Percentiles rank a stretch among this genome's conserved stretches.
These are phyloP conservation scores for Forbesichthys agassizii DNA, from an alignment of 2,113 vertebrate species.

Conservation along the genomic window DNA sequence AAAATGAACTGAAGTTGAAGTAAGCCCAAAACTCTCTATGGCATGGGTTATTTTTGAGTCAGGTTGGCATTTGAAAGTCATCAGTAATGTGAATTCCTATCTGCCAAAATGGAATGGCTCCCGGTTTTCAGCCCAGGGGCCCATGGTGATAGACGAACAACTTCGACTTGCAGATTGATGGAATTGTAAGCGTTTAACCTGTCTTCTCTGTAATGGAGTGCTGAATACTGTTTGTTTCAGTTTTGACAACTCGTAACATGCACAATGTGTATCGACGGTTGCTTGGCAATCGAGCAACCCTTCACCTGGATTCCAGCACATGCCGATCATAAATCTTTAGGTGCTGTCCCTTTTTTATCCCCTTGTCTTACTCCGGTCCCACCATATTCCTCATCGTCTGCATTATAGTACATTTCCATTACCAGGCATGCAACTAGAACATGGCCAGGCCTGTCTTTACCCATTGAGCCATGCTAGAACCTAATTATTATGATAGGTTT, in stretches of 20 bases:
- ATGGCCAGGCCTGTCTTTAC: conserved; percentile 27
- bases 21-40: too few relatives aligned
- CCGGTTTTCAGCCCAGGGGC: conserved; percentile 32
- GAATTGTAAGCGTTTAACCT: conserved; percentile 46
- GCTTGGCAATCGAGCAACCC: conserved; percentile 33
- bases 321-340: conserved; percentile 45
- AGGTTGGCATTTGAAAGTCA: conserved; percentile 53
- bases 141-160: conserved; percentile 53
- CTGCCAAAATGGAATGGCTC: conserved; percentile 33
- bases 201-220: conserved; percentile 34
- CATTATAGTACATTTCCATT: conserved; percentile 31
- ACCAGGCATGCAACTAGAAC: conserved; percentile 26
- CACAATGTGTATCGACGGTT: conserved; percentile 16
- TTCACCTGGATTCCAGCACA: conserved; percentile 44
- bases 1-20: too few relatives aligned
- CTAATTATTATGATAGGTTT: conserved; percentile 41
- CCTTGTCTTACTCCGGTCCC: conserved; percentile 13
- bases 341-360: neutral
- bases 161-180: conserved; percentile 47
- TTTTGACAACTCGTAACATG: conserved; percentile 36
- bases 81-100: conserved; percentile 49
- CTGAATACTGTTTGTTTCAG: conserved; percentile 38
- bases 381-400: conserved; percentile 15
- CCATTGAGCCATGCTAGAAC: neutral
- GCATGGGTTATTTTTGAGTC: conserved; percentile 35